Conservation (phyloP, 2,888 invertebrate genomes). For the Aphrophora alni region DNA sequence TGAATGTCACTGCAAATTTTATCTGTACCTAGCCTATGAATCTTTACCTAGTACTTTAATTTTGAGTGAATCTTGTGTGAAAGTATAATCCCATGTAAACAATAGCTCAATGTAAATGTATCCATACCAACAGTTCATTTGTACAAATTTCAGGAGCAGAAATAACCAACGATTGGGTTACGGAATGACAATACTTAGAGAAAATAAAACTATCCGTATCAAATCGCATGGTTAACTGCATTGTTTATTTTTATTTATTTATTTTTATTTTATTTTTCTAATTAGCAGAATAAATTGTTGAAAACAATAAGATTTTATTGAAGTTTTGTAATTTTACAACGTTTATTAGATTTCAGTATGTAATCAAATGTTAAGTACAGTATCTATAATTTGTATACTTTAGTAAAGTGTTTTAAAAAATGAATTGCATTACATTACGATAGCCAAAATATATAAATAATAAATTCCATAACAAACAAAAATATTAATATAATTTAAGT, state of each 20-base stretch:
- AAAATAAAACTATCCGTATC: slow-evolving; percentile 37
- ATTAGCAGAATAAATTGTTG: not conserved
- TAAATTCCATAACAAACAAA: too few species aligned
- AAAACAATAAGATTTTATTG: not conserved
- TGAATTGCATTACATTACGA: too few species aligned
- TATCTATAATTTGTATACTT: too few species aligned
- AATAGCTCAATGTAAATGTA: slow-evolving; percentile 42
- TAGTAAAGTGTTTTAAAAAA: too few species aligned
- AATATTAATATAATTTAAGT: too few species aligned
- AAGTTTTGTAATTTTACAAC: not conserved
- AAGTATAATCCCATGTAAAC: slow-evolving; percentile 20
- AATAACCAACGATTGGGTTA: slow-evolving; percentile 22
- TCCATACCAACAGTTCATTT: slow-evolving; percentile 32
- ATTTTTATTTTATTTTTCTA: not conserved
- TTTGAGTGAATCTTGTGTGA: slow-evolving; percentile 36
- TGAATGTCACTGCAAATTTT: slow-evolving; percentile 39
- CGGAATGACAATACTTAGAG: slow-evolving; percentile 42
- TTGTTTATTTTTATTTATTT: not conserved
- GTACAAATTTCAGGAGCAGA: slow-evolving; percentile 27
- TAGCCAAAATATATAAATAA: too few species aligned
- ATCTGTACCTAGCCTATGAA: slow-evolving; percentile 37
- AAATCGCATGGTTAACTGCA: slow-evolving; percentile 34
- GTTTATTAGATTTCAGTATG: too few species aligned
- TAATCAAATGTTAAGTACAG: too few species aligned
- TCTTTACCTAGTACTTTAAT: slow-evolving; percentile 22